Conservation (phyloP, 2,113 vertebrate genomes). For the Cyprinus carpio region DNA sequence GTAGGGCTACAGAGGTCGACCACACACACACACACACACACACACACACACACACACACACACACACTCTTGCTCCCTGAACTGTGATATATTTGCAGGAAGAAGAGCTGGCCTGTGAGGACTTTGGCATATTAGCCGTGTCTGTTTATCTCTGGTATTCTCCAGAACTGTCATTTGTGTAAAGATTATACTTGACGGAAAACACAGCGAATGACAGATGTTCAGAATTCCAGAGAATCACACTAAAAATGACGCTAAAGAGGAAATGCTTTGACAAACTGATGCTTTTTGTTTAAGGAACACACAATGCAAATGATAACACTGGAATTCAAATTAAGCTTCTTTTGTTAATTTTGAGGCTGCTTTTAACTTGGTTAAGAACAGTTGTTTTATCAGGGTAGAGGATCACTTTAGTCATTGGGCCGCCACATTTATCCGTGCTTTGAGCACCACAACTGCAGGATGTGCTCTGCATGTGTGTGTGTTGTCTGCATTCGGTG, state of each 20-base stretch:
- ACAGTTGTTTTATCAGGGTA: conserved; percentile 14
- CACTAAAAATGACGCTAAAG: not conserved
- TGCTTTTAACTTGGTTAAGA: not conserved
- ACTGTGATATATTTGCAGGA: not conserved
- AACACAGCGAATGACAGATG: conserved; percentile 30
- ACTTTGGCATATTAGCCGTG: conserved; percentile 15
- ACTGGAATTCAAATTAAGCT: not conserved
- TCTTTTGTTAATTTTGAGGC: not conserved
- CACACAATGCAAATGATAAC: not conserved
- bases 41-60: no score
- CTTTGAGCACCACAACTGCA: conserved; percentile 57
- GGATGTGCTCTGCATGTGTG: conserved; percentile 47
- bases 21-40: not conserved
- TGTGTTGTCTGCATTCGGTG: conserved; percentile 36
- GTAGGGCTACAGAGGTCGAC: not conserved
- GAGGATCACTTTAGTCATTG: conserved; percentile 4
- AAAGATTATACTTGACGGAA: conserved; percentile 49
- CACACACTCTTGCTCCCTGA: not conserved
- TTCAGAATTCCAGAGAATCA: conserved; percentile 38
- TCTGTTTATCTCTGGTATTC: conserved; percentile 51
- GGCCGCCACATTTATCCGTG: not conserved
- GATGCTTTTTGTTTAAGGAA: not conserved
- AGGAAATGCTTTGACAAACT: not conserved
- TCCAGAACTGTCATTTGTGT: conserved; percentile 41
- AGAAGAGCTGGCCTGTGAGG: conserved; percentile 15